These are phyloP conservation scores for Charadrius vociferus DNA, from an alignment of 2,113 vertebrate species.

Conservation along the genomic window DNA sequence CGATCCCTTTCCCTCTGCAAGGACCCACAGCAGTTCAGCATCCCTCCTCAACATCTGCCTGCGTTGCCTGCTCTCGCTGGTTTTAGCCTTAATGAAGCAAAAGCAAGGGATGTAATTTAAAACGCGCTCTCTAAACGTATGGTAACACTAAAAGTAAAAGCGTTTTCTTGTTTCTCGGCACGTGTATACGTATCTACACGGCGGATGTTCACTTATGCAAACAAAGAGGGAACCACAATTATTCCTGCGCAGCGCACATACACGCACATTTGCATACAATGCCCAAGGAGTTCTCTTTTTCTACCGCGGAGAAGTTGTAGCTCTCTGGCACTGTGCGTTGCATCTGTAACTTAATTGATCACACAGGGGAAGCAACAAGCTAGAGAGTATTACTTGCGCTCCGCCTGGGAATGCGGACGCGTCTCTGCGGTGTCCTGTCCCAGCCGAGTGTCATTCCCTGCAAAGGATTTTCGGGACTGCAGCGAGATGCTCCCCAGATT, in stretches of 20 bases:
- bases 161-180: not conserved
- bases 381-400: not conserved
- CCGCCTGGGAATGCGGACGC: not conserved
- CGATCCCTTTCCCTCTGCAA: not conserved
- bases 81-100: not conserved
- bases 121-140: not conserved
- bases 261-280: slow-evolving; percentile 32
- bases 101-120: not conserved
- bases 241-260: not conserved
- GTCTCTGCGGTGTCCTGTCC: not conserved
- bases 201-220: slow-evolving; percentile 7
- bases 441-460: not conserved
- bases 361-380: slow-evolving; percentile 59
- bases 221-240: slow-evolving; percentile 12
- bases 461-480: not conserved
- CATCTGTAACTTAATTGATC: slow-evolving; percentile 44
- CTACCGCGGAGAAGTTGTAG: not conserved
- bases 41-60: slow-evolving; percentile 28
- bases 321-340: not conserved
- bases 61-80: not conserved
- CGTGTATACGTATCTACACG: not conserved
- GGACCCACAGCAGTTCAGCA: slow-evolving; percentile 38
- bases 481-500: not conserved
- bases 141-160: not conserved
- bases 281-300: not conserved